phyloP scores from a whole-genome alignment of 2,888 invertebrate species.

The Zygogramma bicolorata region DNA sequence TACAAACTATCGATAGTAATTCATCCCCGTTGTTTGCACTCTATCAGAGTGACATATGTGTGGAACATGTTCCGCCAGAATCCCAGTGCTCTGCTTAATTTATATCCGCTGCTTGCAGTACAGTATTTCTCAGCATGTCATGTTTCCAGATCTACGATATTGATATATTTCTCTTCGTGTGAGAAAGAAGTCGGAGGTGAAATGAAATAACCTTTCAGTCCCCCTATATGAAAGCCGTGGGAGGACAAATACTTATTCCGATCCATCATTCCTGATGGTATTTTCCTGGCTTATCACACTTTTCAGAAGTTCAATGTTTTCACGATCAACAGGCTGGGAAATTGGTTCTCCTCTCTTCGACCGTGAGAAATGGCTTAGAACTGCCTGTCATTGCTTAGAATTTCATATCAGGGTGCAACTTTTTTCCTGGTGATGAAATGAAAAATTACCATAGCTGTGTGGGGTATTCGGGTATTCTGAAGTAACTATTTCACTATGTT shows the following conservation, averaged over 20 bases:
- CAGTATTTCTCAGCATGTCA: background rate
- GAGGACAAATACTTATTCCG: background rate
- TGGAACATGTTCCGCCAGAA: background rate
- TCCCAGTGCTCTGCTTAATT: background rate
- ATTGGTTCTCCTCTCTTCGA: too few species aligned
- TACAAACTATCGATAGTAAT: background rate
- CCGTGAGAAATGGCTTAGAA: too few species aligned
- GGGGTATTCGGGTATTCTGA: too few species aligned
- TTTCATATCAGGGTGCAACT: too few species aligned
- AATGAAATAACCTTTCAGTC: background rate
- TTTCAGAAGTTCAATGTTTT: too few species aligned
- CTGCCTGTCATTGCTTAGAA: too few species aligned
- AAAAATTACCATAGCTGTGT: too few species aligned
- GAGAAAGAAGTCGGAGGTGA: background rate
- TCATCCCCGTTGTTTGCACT: background rate
- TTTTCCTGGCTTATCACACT: too few species aligned
- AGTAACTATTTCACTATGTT: too few species aligned
- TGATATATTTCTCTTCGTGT: background rate
- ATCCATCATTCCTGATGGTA: too few species aligned
- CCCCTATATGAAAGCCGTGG: background rate
- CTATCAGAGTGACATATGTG: constrained; percentile 1
- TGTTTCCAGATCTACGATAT: background rate
- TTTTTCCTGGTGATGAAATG: too few species aligned
- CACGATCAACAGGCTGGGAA: too few species aligned
- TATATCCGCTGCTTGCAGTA: background rate